Base-by-base conservation (phyloP, 2,113 vertebrate genomes). In the Serilophus lunatus region DNA sequence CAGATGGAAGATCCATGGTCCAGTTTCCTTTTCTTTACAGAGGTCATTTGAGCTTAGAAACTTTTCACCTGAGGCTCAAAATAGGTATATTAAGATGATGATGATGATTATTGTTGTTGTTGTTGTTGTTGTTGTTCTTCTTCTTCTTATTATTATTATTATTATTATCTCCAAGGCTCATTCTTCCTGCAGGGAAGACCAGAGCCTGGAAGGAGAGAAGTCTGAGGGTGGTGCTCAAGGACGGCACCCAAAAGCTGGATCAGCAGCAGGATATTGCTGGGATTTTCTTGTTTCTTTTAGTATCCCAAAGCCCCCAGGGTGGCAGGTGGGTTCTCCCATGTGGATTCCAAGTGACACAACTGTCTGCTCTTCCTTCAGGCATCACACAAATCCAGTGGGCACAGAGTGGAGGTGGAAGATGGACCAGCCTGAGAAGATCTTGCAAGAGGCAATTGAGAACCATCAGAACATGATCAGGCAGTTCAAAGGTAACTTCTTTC, bases 361-460 rank as follows among this genome's bases (percentile, higher is more conserved):
- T 65, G 19, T 82, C 9, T 59, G 9, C 57, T 17, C 97, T 97
- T 64, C 53, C 60, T 42, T 44, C 82, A 99, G 99, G 61, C 99
- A 99, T 88, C 99, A 99, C 93, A 99, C 99, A 25, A 99, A 99
- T 90, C 99, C 99, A 0, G 99, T 99, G 96, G 99, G 99, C 64
- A 99, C 99, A 0, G 99, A 99, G 91, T 99, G 99, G 99, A 97
- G 97, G 35, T 99, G 99, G 99, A 99, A 99, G 92, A 99, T 99
- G 99, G 99, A 99, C 96, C 98, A 98, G 18, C 98, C 99, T 2
- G 99, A 99, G 88, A 88, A 98, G 86, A 99, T 99, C 97, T 94
- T 99, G 70, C 96, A 98, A 91, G 98, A 99, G 33, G 98, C 99
- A 12, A 22, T 99, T 18, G 98, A 99, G 92, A 99, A 99, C 92